Evolutionary conservation across 2,888 invertebrate genomes (phyloP).

Genomic region (Nipponacmea schrenckii): DNA sequence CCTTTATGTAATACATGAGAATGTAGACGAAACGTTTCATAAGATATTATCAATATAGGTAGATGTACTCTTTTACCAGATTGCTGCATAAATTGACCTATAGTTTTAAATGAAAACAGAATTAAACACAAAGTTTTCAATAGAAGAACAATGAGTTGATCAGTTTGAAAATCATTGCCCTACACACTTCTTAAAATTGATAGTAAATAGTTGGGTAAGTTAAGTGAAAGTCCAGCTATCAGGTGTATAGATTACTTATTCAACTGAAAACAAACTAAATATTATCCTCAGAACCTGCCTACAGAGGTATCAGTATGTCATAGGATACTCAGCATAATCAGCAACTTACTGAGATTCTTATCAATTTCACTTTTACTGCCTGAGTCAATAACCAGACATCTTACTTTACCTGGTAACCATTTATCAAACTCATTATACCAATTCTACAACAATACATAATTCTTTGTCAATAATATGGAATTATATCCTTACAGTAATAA

Average conservation of each 20-base stretch:
- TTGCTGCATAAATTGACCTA: conserved; percentile 78
- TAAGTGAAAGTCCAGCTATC: no score
- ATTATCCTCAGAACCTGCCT: no score
- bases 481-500: no score
- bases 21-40: conserved; percentile 97
- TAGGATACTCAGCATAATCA: no score
- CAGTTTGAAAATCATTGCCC: no score
- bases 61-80: conserved; percentile 81
- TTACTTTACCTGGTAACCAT: conserved; percentile 90
- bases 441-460: conserved; percentile 72
- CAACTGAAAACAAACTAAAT: no score
- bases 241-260: no score
- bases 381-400: conserved; percentile 73
- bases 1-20: conserved; percentile 87
- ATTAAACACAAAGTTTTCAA: no score
- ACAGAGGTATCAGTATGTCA: no score
- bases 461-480: background rate
- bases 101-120: conserved; percentile 20
- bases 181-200: no score
- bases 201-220: no score
- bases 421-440: conserved; percentile 99
- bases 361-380: conserved; percentile 84
- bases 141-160: no score
- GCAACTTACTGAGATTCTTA: conserved; percentile 65
- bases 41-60: conserved; percentile 97